These are phyloP conservation scores for Hoplias malabaricus DNA, from an alignment of 2,113 vertebrate genomes.

Conservation along the genomic window DNA sequence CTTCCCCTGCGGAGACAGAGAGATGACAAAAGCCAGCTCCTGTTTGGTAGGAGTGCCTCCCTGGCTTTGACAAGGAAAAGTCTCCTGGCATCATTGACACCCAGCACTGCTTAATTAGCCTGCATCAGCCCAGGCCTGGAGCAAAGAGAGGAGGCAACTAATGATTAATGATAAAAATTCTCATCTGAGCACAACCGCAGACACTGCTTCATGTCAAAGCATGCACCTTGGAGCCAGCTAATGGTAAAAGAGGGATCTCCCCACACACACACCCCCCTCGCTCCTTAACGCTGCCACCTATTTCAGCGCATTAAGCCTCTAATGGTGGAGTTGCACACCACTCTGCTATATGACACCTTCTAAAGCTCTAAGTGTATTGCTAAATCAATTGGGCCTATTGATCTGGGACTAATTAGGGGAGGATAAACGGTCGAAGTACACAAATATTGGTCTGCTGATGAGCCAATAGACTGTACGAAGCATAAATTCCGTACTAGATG, in stretches of 20 bases:
- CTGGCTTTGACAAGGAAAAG: constrained; percentile 49
- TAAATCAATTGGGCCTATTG: constrained; percentile 79
- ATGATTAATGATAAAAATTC: constrained; percentile 74
- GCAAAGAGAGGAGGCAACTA: constrained; percentile 63
- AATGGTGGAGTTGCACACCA: constrained; percentile 64
- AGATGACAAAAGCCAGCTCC: constrained; percentile 30
- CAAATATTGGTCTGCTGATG: constrained; percentile 73
- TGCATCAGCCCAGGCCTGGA: constrained; percentile 64
- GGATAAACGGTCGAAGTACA: constrained; percentile 76
- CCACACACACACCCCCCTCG: neutral
- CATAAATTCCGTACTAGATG: constrained; percentile 68
- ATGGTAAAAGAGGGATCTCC: constrained; percentile 29
- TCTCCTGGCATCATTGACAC: constrained; percentile 67
- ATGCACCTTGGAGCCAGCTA: constrained; percentile 51
- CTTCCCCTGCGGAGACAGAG: constrained; percentile 3
- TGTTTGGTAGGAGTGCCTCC: constrained; percentile 52
- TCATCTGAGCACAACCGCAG: constrained; percentile 54
- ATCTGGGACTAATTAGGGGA: constrained; percentile 78
- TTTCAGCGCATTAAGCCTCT: constrained; percentile 61
- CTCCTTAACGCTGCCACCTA: constrained; percentile 47
- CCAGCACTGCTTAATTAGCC: constrained; percentile 75
- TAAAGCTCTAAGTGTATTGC: constrained; percentile 64
- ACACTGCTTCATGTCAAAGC: constrained; percentile 64
- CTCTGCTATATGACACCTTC: constrained; percentile 67
- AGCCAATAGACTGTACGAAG: constrained; percentile 66